A percentile compares a stretch with the other conserved stretches of the same genome.
Conservation (phyloP, 2,113 vertebrate genomes). For the Mandrillus leucophaeus region DNA sequence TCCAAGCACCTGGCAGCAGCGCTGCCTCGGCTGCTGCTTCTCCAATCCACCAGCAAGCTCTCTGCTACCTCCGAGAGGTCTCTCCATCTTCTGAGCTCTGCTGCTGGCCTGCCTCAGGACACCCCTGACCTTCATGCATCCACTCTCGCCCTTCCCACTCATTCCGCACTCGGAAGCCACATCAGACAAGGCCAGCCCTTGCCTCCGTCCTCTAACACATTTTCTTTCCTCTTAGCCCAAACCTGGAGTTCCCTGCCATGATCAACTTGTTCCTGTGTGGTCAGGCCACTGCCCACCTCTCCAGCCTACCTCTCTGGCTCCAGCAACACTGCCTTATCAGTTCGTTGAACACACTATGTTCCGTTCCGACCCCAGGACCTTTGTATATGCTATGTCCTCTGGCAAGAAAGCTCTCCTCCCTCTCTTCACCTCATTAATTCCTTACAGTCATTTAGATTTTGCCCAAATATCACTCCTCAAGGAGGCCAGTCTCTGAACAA, state of each 20-base stretch:
- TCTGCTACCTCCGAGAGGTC: neutral
- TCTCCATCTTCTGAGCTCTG: neutral
- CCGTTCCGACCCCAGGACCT: slow-evolving; percentile 15
- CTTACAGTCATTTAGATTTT: neutral
- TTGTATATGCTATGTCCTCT: neutral
- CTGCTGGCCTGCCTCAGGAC: neutral
- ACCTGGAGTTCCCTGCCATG: neutral
- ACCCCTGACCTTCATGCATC: neutral
- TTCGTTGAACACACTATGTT: neutral
- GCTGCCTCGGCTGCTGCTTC: fast-evolving
- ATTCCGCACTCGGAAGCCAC: too few relatives aligned
- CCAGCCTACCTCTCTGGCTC: neutral
- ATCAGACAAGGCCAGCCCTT: neutral
- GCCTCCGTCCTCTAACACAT: fast-evolving
- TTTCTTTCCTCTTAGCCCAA: neutral
- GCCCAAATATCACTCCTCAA: neutral
- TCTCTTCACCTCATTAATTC: neutral
- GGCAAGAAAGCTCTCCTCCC: neutral
- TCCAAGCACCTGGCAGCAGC: fast-evolving
- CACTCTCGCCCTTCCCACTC: neutral
- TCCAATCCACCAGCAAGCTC: neutral
- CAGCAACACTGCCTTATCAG: neutral
- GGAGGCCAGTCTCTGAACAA: neutral
- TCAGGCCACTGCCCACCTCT: neutral
- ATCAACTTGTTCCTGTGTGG: neutral